These are phyloP conservation scores for Labeo rohita DNA, from an alignment of 2,113 vertebrate species.

Conservation along the genomic window DNA sequence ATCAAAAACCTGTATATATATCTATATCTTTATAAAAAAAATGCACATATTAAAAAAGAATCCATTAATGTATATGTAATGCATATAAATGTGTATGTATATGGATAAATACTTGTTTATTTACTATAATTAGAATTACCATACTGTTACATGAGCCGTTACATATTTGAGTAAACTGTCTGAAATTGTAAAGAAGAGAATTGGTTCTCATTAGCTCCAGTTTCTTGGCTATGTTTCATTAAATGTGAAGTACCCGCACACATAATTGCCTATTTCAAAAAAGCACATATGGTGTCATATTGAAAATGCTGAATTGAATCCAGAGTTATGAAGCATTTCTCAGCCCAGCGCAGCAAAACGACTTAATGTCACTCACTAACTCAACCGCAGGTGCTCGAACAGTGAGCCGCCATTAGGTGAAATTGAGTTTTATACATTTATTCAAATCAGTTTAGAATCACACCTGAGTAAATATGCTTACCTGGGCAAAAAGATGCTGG, in stretches of 20 bases:
- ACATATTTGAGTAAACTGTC: slow-evolving; percentile 5
- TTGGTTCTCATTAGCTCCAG: slow-evolving; percentile 68
- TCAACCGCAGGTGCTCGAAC: slow-evolving; percentile 77
- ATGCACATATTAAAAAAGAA: too few relatives aligned
- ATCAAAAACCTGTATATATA: too few relatives aligned
- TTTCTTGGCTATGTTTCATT: slow-evolving; percentile 69
- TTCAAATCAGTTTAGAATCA: slow-evolving; percentile 80
- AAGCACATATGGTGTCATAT: slow-evolving; percentile 76
- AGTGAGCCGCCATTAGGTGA: slow-evolving; percentile 76
- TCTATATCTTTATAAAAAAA: too few relatives aligned
- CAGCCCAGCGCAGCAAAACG: slow-evolving; percentile 74
- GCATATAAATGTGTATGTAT: too few relatives aligned
- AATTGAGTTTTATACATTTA: slow-evolving; percentile 78
- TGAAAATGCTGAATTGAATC: slow-evolving; percentile 73
- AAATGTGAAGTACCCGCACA: slow-evolving; percentile 63
- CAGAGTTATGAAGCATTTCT: slow-evolving; percentile 73
- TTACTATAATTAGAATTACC: not conserved
- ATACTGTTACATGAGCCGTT: not conserved
- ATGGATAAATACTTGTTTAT: too few relatives aligned
- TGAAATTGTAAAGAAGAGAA: slow-evolving; percentile 63
- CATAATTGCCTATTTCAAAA: slow-evolving; percentile 70
- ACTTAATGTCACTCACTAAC: slow-evolving; percentile 79
- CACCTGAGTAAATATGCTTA: slow-evolving; percentile 75
- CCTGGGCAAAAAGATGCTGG: slow-evolving; percentile 68
- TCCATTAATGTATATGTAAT: too few relatives aligned